Percentiles rank a stretch among this genome's conserved stretches.
phyloP scores from a whole-genome alignment of 2,797 vertebrate species.

The Luscinia luscinia region DNA sequence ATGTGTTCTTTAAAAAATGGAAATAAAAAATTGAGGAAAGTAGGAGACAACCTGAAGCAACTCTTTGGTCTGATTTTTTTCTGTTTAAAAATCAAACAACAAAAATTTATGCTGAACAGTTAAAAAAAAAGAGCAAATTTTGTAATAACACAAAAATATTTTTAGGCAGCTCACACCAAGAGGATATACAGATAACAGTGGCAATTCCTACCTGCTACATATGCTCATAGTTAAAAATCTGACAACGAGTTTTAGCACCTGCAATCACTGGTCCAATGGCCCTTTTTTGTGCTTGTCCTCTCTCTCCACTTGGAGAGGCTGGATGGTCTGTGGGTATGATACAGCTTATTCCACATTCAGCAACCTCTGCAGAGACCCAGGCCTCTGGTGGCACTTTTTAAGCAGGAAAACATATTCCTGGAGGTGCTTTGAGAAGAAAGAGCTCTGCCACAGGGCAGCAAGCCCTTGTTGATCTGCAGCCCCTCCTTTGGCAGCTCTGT shows the following conservation, averaged over 20 bases:
- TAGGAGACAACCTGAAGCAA: not conserved
- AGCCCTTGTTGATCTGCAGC: not conserved
- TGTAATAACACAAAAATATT: not conserved
- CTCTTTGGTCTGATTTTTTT: not conserved
- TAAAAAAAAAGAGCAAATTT: not conserved
- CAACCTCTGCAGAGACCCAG: not conserved
- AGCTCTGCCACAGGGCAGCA: not conserved
- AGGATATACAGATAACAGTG: not conserved
- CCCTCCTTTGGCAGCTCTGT: not conserved
- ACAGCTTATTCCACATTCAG: not conserved
- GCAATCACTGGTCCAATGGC: accelerated
- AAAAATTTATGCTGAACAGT: not conserved
- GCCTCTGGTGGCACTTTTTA: not conserved
- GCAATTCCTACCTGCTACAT: not conserved
- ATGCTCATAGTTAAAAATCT: not conserved
- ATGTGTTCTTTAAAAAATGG: not conserved
- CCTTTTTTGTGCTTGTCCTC: not conserved
- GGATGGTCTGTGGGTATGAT: not conserved
- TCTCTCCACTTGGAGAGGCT: not conserved
- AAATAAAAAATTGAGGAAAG: not conserved
- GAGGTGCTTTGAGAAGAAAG: not conserved
- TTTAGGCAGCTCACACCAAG: not conserved
- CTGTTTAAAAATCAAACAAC: not conserved
- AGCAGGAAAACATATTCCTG: not conserved
- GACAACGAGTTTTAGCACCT: not conserved